A percentile compares a stretch with the other conserved stretches of the same genome.
Evolutionary conservation across 2,113 vertebrate species (phyloP).

Genomic region (pig (Sus scrofa)): DNA sequence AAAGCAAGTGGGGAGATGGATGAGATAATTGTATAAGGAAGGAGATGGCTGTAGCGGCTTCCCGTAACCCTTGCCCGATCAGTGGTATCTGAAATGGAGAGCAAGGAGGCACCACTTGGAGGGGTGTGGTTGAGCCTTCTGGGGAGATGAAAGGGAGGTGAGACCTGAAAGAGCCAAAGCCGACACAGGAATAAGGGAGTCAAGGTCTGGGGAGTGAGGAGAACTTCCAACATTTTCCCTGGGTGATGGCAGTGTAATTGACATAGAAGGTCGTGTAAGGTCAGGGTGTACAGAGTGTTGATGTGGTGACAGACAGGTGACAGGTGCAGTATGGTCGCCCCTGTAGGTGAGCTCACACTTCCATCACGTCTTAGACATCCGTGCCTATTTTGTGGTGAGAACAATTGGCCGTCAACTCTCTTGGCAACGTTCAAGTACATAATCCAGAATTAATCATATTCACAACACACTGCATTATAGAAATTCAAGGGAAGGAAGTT

Average conservation of each 20-base stretch:
- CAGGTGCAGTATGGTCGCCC: not conserved
- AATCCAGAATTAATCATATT: not conserved
- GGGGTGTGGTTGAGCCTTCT: rapidly evolving
- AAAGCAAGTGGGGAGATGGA: not conserved
- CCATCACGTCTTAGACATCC: rapidly evolving
- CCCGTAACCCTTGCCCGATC: rapidly evolving
- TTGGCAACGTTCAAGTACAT: no score
- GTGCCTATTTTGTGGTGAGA: not conserved
- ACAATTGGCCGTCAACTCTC: rapidly evolving
- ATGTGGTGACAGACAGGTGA: no score
- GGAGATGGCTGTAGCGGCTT: rapidly evolving
- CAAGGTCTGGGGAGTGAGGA: rapidly evolving
- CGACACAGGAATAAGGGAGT: not conserved
- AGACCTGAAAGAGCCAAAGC: rapidly evolving
- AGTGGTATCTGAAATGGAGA: not conserved
- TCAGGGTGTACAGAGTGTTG: rapidly evolving
- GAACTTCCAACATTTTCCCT: not conserved
- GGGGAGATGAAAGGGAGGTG: not conserved
- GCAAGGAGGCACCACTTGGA: not conserved
- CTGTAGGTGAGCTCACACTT: rapidly evolving
- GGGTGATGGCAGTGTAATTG: no score
- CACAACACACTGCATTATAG: not conserved
- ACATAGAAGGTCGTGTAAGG: rapidly evolving
- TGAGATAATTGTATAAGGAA: rapidly evolving
- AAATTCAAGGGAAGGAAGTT: not conserved